A percentile compares a stretch with the other conserved stretches of the same genome.
Evolutionary conservation across 2,113 vertebrate species (phyloP).

Genomic region (Cacatua alba): DNA sequence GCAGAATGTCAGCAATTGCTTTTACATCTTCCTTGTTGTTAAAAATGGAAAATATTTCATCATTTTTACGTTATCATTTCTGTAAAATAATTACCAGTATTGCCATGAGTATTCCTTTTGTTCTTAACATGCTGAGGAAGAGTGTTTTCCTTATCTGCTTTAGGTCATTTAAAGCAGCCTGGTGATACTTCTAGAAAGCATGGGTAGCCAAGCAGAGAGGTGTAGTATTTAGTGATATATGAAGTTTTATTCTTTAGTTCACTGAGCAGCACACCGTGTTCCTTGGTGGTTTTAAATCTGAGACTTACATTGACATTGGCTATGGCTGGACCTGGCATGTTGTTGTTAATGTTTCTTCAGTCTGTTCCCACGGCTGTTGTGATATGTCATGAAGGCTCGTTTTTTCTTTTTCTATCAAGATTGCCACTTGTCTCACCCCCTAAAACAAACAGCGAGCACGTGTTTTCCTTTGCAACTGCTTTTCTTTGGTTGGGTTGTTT

Average conservation of each 20-base stretch:
- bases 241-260: neutral
- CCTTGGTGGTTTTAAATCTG: neutral
- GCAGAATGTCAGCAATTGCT: neutral
- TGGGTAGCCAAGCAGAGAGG: neutral
- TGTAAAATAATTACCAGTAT: neutral
- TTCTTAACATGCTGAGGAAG: neutral
- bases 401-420: neutral
- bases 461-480: neutral
- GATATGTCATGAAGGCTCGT: neutral
- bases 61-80: neutral
- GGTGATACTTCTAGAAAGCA: neutral
- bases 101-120: neutral
- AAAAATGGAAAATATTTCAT: neutral
- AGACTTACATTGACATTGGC: neutral
- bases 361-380: rapidly evolving
- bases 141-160: neutral
- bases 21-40: neutral
- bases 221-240: neutral
- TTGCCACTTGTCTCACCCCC: neutral
- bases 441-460: neutral
- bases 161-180: neutral
- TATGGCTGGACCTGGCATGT: neutral
- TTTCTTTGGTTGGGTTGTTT: neutral
- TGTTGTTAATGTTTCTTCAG: neutral
- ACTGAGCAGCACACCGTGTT: neutral